Base-by-base conservation (phyloP, 2,797 vertebrate genomes). In the Sebastes hubbsi region DNA sequence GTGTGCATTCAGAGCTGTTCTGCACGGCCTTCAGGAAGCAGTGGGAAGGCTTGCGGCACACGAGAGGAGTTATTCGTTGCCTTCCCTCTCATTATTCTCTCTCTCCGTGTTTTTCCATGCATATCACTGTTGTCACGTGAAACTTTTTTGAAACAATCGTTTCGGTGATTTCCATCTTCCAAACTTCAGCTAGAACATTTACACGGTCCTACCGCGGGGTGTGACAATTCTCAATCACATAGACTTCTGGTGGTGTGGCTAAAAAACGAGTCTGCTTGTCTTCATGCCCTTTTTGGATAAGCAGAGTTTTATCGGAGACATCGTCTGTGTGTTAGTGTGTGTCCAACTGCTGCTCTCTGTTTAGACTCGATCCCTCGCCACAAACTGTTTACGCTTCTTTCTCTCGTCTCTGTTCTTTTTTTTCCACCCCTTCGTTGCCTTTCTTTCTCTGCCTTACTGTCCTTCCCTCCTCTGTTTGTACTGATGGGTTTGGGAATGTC, bases 401-500 rank as follows among this genome's bases (percentile, higher is more conserved):
- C 14, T 75, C 24, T 72, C 14, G 2, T 80, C 59, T 80, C 46
- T 29, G 14, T 49, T 60, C 25, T 49, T 75, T 60, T 24, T 30
- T 67, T 71, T 22, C 38, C 67, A 18, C 20, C 38, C 13, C 13
- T 3, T 20, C 8, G n/a, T 63, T 30, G 38, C 24, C n/a, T 49
- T 5, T 20, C 2, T 68, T 42, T 62, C 32, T 62, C 55, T 56
- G 56, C 52, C 55, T 72, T 71, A 55, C 29, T 63, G 13, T 49
- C 30, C 82, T 22, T 52, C 42, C 49, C 68, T 59, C 58, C 72
- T 76, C 72, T 79, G 78, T 82, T 79, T 74, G 89, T 78, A 84
- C 61, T 83, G 12, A 54, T 82, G 81, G 77, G 73, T 84, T 66
- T 27, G 38, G 49, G 67, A 76, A 71, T 60, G 49, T 49, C 13